Conservation (phyloP, 2,888 invertebrate species). For the Villa cingulata region DNA sequence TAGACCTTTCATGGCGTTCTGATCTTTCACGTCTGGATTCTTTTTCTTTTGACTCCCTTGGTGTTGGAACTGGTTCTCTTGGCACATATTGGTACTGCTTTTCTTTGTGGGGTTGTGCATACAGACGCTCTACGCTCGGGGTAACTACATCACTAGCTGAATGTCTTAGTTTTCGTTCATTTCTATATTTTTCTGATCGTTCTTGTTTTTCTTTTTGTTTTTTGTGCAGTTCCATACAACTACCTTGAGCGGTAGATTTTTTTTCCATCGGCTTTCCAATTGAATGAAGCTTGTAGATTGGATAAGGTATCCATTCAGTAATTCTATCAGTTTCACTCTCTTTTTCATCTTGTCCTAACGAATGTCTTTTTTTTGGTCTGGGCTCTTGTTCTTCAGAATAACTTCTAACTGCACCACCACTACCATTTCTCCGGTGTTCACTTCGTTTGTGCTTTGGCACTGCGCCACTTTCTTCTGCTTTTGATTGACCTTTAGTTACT, state of each 20-base stretch:
- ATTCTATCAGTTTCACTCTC: conserved; percentile 25
- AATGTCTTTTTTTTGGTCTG: conserved; percentile 32
- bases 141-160: conserved; percentile 34
- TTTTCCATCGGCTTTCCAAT: conserved; percentile 23
- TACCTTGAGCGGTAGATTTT: conserved; percentile 16
- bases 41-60: conserved; percentile 12
- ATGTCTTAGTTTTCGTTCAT: conserved; percentile 29
- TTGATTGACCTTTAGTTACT: conserved; percentile 18
- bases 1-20: conserved; percentile 33
- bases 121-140: conserved; percentile 27
- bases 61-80: conserved; percentile 19
- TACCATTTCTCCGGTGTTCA: conserved; percentile 32
- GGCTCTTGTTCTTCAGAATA: conserved; percentile 30
- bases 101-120: conserved; percentile 32
- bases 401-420: conserved; percentile 30
- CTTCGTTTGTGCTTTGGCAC: conserved; percentile 18
- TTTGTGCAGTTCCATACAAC: conserved; percentile 19
- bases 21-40: conserved; percentile 31
- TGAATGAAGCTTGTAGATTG: conserved; percentile 29
- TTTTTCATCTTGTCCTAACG: conserved; percentile 31
- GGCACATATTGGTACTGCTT: conserved; percentile 31
- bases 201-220: conserved; percentile 14
- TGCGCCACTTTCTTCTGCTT: conserved; percentile 15
- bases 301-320: conserved; percentile 34
- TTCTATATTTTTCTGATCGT: conserved; percentile 8